Evolutionary conservation across 2,888 invertebrate species (phyloP).

Genomic region (Andrena bicolor): DNA sequence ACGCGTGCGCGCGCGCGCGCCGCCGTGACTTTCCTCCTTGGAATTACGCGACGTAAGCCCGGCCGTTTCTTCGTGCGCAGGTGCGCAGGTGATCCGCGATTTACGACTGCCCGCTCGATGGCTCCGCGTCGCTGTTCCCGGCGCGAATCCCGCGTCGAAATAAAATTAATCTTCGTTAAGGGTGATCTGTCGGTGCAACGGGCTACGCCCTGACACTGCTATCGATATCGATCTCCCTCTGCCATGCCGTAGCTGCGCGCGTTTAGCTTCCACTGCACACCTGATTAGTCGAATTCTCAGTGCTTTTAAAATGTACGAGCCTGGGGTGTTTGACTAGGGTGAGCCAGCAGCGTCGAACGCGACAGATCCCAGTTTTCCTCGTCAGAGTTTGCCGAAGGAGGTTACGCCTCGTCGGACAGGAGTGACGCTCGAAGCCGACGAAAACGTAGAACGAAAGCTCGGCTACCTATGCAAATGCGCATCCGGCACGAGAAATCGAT

Average conservation of each 20-base stretch:
- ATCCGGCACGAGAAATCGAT: slow-evolving; percentile 34
- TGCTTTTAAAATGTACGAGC: too few species aligned
- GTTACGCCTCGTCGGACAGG: not conserved
- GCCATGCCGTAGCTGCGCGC: not conserved
- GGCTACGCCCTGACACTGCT: not conserved
- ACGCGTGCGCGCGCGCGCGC: not conserved
- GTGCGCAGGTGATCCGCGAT: slow-evolving; percentile 35
- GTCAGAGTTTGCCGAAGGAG: not conserved
- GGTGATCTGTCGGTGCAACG: not conserved
- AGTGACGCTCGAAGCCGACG: not conserved
- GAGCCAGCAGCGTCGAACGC: not conserved
- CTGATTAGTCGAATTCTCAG: not conserved
- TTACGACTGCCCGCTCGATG: slow-evolving; percentile 18
- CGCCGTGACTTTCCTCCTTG: slow-evolving; percentile 35
- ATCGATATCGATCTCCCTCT: slow-evolving; percentile 5
- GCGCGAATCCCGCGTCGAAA: slow-evolving; percentile 7
- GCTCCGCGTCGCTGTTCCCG: not conserved
- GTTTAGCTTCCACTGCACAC: not conserved
- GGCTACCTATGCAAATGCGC: slow-evolving; percentile 24
- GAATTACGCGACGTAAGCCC: slow-evolving; percentile 23
- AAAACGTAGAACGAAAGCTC: slow-evolving; percentile 43
- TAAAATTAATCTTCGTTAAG: slow-evolving; percentile 11
- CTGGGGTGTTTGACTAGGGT: too few species aligned
- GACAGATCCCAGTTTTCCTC: not conserved
- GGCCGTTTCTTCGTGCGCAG: slow-evolving; percentile 30